Evolutionary conservation across 2,797 vertebrate genomes (phyloP), one percentile per base, ranked within the genome.

Genomic region (Gastrophryne carolinensis): DNA sequence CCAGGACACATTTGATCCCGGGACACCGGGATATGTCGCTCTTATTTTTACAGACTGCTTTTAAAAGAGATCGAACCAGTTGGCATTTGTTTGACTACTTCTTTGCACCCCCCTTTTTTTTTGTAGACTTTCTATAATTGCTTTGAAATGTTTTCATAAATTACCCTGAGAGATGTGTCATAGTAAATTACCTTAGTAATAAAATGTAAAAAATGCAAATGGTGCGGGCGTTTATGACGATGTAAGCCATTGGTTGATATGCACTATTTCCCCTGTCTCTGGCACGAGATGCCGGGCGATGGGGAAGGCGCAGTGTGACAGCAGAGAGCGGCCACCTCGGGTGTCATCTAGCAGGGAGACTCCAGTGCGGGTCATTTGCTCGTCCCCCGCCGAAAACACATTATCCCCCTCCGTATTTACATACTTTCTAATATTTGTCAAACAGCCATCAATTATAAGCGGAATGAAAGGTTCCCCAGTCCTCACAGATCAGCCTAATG

Each of bases 401-500:
- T 99, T 98, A 99, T 83, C 92, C 89, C 81, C n/a, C 82, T 91
- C 92, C 95, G 90, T 97, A 97, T 98, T 98, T 97, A 98, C 95
- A 98, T 96, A 96, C 95, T 94, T 94, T 94, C 92, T 94, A 95
- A 95, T 98, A 98, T 97, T 98, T 98, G 95, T 95, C 96, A 98
- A 98, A 98, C 94, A 97, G 95, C 95, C 94, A 95, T 98, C 96
- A 98, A 98, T 98, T 96, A 95, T 93, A 95, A 95, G 96, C 96
- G n/a, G 96, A 99, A 97, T 98, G 95, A 98, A 99, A 97, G 95
- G 93, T 95, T 95, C 91, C 91, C 90, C 91, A 94, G 93, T 94
- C 94, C 94, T 95, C 90, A 90, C 93, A 96, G 94, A 95, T 95
- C 86, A 85, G 86, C 89, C 94, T 97, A 97, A 98, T 98, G 96